A percentile compares a stretch with the other conserved stretches of the same genome.
phyloP scores from a whole-genome alignment of 2,113 vertebrate genomes.

The Prunella fulvescens region DNA sequence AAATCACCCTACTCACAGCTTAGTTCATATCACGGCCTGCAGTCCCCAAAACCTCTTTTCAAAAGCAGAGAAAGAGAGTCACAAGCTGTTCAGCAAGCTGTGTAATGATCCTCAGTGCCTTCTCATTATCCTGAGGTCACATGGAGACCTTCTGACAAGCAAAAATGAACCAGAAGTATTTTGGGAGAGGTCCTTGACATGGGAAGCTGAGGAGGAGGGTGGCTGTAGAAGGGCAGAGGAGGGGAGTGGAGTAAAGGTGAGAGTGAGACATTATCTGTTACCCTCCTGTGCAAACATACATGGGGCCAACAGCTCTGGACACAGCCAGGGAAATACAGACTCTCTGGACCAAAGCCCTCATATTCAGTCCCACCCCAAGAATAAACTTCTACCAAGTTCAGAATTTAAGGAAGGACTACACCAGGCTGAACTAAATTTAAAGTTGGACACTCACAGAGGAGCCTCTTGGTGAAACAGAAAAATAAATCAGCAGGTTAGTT shows the following conservation, averaged over 20 bases:
- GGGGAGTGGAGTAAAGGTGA: background rate
- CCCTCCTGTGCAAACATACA: background rate
- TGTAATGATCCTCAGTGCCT: background rate
- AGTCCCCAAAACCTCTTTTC: background rate
- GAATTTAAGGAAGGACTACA: background rate
- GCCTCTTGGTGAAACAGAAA: background rate
- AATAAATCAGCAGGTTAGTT: constrained; percentile 3
- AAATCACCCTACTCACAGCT: background rate
- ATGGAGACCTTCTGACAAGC: background rate
- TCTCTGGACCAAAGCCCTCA: background rate
- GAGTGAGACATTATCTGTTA: background rate
- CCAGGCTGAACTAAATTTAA: background rate
- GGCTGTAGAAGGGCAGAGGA: background rate
- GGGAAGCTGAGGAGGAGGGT: background rate
- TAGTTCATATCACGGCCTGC: fast-evolving
- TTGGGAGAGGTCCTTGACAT: background rate
- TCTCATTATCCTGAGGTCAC: background rate
- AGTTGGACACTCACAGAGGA: background rate
- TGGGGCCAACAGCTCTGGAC: background rate
- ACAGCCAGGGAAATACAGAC: background rate
- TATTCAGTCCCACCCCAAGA: background rate
- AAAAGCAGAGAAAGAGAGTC: background rate
- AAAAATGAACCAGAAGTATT: background rate
- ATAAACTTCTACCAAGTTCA: background rate
- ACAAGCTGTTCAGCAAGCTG: background rate